Evolutionary conservation across 2,888 invertebrate genomes (phyloP), one percentile per base, ranked within the genome.

Genomic region (Chaitophorus viminalis): DNA sequence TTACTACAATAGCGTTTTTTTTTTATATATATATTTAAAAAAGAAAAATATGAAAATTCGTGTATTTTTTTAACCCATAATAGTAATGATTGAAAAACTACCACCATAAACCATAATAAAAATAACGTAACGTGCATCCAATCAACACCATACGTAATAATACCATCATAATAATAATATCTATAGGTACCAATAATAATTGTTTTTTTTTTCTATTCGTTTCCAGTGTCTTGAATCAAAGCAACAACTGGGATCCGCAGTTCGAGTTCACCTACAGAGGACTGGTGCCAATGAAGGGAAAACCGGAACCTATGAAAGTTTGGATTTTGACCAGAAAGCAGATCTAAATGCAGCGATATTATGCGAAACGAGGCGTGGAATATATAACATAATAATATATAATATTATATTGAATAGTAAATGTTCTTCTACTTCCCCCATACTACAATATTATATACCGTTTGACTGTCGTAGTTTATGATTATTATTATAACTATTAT

Each of bases 251-350:
- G 90, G 97, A 98, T 90, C 95, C 96, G 60, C 94, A 95, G 90
- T 97, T 98, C 91, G 93, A 95, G 89, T 94, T 98, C 90, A 95
- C 96, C 39, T 96, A 96, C 91, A 94, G 98, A 84, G 98, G 98
- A 29, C 96, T 96, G 89, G 94, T 98, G 29, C 93, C 94, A 46
- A 98, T 98, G 98, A 98, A 98, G 92, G 98, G 98, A 81, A 97
- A 97, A 92, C 95, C 96, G 6, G 96, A 97, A 89, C 97, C 98
- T 3, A 98, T 98, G 97, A 95, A 97, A 91, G 96, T 97, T 33
- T 98, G 97, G 96, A 96, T 97, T 92, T 92, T 98, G 85, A 94
- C 94, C 89, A 91, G 93, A 36, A 90, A 87, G 74, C 87, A 21
- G 72, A 36, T 52, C 21, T 46, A 46, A 17, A 14, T 17, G 29